Base-by-base conservation (phyloP, 2,797 vertebrate genomes). In the Lerista edwardsae region DNA sequence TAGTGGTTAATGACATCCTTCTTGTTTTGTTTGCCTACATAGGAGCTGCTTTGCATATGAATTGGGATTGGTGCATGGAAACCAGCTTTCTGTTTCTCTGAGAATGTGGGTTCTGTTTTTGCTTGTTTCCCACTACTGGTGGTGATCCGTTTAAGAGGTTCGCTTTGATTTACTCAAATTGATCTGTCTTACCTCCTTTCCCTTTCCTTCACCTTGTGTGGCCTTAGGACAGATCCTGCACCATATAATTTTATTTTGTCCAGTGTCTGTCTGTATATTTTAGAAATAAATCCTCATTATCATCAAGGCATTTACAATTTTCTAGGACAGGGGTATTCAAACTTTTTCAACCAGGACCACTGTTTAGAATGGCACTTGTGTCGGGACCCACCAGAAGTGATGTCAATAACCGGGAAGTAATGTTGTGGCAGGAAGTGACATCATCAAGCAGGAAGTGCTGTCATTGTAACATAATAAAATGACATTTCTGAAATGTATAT, bases 271-370 rank as follows among this genome's bases (percentile, higher is more conserved):
- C 36, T 27, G 41, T 3, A 39, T 2, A 64, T 21, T 84, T 72
- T 34, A 69, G 17, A 69, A 84, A 44, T 15, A 31, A 7, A 61
- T 47, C 39, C 67, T 84, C 84, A 76, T 71, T 34, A 10, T 73
- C 86, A 79, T 74, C 67, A 79, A 85, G 84, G 31, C 44, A 67
- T 74, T 87, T 59, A 36, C 15, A 17, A 19, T 80, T 87, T 82
- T 82, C 83, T 68, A 76, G 77, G 87, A 44, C 41, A 44, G n/a
- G n/a, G n/a, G n/a, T n/a, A n/a, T n/a, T n/a, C n/a, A n/a, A n/a
- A n/a, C n/a, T n/a, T n/a, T n/a, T n/a, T n/a, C n/a, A n/a, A n/a
- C n/a, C n/a, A n/a, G n/a, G n/a, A n/a, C n/a, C n/a, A n/a, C n/a
- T n/a, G n/a, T n/a, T n/a, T n/a, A n/a, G n/a, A n/a, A n/a, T n/a